Percentiles rank a stretch among this genome's conserved stretches.
Conservation (phyloP, 2,113 vertebrate species). For the Sinocyclocheilus grahami region DNA sequence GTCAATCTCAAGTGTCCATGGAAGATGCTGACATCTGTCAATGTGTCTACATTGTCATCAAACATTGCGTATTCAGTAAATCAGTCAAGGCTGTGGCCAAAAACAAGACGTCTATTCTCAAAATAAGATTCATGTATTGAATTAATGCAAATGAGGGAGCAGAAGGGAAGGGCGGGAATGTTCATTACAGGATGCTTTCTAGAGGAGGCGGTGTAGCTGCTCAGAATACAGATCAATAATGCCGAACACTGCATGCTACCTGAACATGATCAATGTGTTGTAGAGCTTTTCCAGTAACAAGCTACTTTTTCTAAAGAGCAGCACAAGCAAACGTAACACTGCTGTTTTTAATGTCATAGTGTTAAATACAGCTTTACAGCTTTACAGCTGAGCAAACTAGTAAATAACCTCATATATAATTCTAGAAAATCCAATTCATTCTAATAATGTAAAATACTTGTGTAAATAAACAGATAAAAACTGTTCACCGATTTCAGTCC, state of each 20-base stretch:
- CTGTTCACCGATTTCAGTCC: neutral
- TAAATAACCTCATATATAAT: neutral
- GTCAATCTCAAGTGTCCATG: neutral
- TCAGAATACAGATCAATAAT: constrained; percentile 55
- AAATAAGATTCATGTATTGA: constrained; percentile 32
- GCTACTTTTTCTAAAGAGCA: neutral
- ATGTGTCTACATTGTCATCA: neutral
- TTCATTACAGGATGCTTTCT: constrained; percentile 28
- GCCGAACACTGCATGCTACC: constrained; percentile 25
- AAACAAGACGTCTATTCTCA: neutral
- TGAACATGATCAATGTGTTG: constrained; percentile 42
- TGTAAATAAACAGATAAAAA: neutral
- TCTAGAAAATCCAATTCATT: neutral
- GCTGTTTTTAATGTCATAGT: neutral
- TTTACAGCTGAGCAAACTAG: neutral
- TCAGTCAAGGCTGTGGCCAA: neutral
- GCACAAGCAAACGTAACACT: neutral
- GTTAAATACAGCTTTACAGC: neutral
- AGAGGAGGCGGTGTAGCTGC: neutral
- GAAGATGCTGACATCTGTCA: constrained; percentile 5
- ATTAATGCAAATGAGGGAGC: constrained; percentile 31
- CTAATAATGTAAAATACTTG: neutral
- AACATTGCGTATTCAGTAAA: neutral
- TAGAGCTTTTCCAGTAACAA: constrained; percentile 28
- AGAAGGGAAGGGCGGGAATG: neutral